A percentile compares a stretch with the other conserved stretches of the same genome.
Evolutionary conservation across 2,113 vertebrate genomes (phyloP).

Genomic region (Nothoprocta perdicaria): DNA sequence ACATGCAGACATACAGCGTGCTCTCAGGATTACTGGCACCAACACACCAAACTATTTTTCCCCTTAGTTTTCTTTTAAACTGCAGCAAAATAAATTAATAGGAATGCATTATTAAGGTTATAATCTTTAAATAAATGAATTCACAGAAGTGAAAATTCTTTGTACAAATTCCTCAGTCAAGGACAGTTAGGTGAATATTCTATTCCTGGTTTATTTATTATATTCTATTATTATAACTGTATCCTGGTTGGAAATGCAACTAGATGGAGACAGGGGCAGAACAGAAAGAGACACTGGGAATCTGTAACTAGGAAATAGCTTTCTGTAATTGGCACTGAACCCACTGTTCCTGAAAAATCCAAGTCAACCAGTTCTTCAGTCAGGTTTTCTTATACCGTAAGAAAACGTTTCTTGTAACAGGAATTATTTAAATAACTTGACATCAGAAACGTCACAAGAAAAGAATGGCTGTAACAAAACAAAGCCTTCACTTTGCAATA

Average conservation of each 20-base stretch:
- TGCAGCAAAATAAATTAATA: neutral
- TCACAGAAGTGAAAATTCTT: neutral
- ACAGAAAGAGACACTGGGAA: neutral
- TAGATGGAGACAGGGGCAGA: neutral
- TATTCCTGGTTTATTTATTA: neutral
- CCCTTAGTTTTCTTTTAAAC: slow-evolving; percentile 18
- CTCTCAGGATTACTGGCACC: neutral
- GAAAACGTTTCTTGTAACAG: neutral
- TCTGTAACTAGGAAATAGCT: neutral
- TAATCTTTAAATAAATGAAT: neutral
- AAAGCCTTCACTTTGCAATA: neutral
- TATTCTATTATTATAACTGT: neutral
- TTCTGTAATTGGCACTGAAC: neutral
- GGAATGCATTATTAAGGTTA: neutral
- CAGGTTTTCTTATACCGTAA: neutral
- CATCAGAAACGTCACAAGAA: slow-evolving; percentile 4
- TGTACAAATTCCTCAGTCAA: neutral
- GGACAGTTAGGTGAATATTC: neutral
- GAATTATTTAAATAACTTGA: slow-evolving; percentile 11
- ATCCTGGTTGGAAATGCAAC: neutral
- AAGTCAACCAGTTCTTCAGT: neutral
- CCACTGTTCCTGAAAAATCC: neutral
- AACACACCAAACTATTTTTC: neutral
- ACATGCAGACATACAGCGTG: neutral
- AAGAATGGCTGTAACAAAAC: slow-evolving; percentile 12